Base-by-base conservation (phyloP, 2,888 invertebrate species). In the Sarcophaga rosellei region DNA sequence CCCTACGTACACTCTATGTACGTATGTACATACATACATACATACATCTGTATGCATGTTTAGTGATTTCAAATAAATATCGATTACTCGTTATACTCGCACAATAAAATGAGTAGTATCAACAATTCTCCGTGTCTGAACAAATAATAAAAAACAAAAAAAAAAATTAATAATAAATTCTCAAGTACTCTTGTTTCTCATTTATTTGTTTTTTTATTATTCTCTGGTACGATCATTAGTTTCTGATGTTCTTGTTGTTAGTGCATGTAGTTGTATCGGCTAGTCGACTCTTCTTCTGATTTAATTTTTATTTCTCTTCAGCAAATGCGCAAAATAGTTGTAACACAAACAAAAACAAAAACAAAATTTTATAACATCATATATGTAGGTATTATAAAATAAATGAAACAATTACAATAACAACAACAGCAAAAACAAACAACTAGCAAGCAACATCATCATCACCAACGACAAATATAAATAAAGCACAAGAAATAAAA, bases 201-300 rank as follows among this genome's bases (percentile, higher is more conserved):
- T 21, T 44, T 23, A 21, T n/a, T 15, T 73, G 4, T 59, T 72
- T 57, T 61, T 20, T 11, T 45, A 62, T 53, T 74, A 62, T 53
- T 74, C 25, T 53, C 25, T 65, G 63, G 25, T 25, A 63, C 25
- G 25, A 15, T 63, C 53, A 5, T 15, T 69, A 21, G 12, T 47
- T 66, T 5, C 10, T n/a, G 17, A 59, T n/a, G n/a, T 53, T 35
- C 12, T 15, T 47, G 73, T 65, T 65, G 79, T 63, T 78, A 57
- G 35, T 75, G 68, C 62, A 74, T 68, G 53, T 77, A 63, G 75
- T 74, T 75, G 81, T 70, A 75, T 81, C 87, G 87, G 84, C 87
- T 87, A 85, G 85, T 85, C 87, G 88, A 87, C 87, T 88, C 87
- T 88, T 86, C 88, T 35, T 35, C 35, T 35, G 35, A 35, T 35